Evolutionary conservation across 2,888 invertebrate species (phyloP).

Genomic region (Caenorhabditis sp.): DNA sequence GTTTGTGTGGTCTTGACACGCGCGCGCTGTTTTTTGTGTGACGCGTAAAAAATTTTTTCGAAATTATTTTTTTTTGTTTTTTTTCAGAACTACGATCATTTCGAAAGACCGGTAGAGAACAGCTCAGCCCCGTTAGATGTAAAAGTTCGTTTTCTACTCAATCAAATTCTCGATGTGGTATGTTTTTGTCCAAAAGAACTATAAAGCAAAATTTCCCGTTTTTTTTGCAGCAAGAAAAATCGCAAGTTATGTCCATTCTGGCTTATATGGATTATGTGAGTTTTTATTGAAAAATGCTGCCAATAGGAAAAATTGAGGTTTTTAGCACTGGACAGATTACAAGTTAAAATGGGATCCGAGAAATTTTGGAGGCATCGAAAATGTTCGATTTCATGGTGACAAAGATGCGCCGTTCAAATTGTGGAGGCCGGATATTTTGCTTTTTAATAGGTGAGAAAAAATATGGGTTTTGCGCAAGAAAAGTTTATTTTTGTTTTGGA

Average conservation of each 20-base stretch:
- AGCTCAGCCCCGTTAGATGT: conserved; percentile 50
- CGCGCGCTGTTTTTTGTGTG: too few species aligned
- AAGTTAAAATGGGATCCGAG: conserved; percentile 55
- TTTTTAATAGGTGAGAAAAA: conserved; percentile 61
- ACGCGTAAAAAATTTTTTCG: neutral
- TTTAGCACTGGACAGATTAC: conserved; percentile 58
- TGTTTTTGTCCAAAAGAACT: neutral
- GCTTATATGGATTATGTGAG: conserved; percentile 58
- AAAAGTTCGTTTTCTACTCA: conserved; percentile 54
- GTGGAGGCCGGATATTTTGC: conserved; percentile 54
- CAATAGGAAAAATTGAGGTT: neutral
- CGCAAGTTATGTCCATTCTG: conserved; percentile 56
- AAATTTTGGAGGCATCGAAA: conserved; percentile 48
- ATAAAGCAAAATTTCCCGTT: neutral
- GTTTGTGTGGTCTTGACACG: too few species aligned
- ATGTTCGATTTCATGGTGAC: conserved; percentile 46
- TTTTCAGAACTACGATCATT: conserved; percentile 56
- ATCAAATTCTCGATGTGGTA: conserved; percentile 55
- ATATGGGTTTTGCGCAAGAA: neutral
- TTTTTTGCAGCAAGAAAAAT: conserved; percentile 50
- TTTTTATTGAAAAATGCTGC: neutral
- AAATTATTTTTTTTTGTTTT: neutral
- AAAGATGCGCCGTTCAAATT: conserved; percentile 50
- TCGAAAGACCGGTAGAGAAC: conserved; percentile 54
- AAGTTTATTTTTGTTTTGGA: neutral